Evolutionary conservation across 2,888 invertebrate species (phyloP).

Genomic region (Harmothoe impar): DNA sequence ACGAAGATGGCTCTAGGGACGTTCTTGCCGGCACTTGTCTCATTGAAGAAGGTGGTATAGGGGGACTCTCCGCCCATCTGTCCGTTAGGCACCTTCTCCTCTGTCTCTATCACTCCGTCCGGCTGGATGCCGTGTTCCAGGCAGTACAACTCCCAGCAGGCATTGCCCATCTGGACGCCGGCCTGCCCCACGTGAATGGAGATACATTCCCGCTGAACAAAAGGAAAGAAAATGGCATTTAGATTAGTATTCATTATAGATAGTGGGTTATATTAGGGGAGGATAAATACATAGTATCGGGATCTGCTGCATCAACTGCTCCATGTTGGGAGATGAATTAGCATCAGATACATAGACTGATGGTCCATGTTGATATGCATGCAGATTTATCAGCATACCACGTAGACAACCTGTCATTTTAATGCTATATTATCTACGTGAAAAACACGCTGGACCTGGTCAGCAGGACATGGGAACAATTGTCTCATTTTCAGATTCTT

Average conservation of each 20-base stretch:
- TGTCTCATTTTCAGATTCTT: too few species aligned
- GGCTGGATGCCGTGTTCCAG: constrained; percentile 64
- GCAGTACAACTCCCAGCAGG: constrained; percentile 65
- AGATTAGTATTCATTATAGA: neutral
- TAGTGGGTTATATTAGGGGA: too few species aligned
- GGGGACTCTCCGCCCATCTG: constrained; percentile 47
- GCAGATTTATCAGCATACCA: too few species aligned
- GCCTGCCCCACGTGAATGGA: constrained; percentile 60
- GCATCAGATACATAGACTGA: too few species aligned
- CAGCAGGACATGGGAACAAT: too few species aligned
- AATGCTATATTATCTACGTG: too few species aligned
- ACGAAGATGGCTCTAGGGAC: constrained; percentile 96
- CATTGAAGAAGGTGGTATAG: constrained; percentile 57
- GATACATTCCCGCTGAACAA: constrained; percentile 59
- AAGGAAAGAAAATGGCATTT: neutral
- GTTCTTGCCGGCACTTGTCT: constrained; percentile 87
- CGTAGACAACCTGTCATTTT: too few species aligned
- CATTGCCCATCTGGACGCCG: constrained; percentile 64
- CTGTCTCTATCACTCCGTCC: constrained; percentile 29
- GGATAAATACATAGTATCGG: too few species aligned
- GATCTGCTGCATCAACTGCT: too few species aligned
- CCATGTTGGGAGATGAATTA: too few species aligned
- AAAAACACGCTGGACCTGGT: too few species aligned
- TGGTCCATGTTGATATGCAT: too few species aligned
- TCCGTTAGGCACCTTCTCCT: constrained; percentile 20